Evolutionary conservation across 2,113 vertebrate species (phyloP), one percentile per base, ranked within the genome.

Genomic region (Aplodontia rufa): DNA sequence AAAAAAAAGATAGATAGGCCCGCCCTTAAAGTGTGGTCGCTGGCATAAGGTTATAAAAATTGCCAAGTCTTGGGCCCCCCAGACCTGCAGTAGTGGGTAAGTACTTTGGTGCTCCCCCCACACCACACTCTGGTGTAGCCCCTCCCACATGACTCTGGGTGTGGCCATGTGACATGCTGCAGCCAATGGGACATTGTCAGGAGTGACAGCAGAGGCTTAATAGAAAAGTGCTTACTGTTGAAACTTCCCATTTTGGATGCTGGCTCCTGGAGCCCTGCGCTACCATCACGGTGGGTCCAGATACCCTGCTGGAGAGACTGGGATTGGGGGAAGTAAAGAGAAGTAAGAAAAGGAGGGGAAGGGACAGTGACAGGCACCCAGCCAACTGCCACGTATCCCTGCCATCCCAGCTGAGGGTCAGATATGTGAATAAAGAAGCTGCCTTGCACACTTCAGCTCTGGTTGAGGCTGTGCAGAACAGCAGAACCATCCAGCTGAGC

Each of bases 301-400:
- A 42, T 40, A 4, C 51, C n/a, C 8, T 5, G 51, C 20, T 60
- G 40, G 74, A 91, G 66, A 68, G 58, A 49, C 20, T 12, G 7
- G 0, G 1, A 32, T 62, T 62, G 0, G 35, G 32, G 12, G 32
- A 8, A 14, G 45, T 10, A 20, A 62, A 28, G 6, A 10, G 7
- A 19, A 37, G 40, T n/a, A n/a, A n/a, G 47, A 26, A 6, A 16
- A 1, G 1, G 3, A 2, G 35, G 11, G 10, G 4, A 1, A 3
- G 4, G 11, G 8, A 12, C 22, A 16, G 55, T 11, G 11, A 17
- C 28, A 69, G 40, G 45, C 24, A 40, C 69, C 55, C 37, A 47
- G 58, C 47, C 37, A 64, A 47, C 19, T 55, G 53, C 58, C 24
- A 6, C 42, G 55, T 20, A 12, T 9, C 24, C 28, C 8, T 8